phyloP scores from a whole-genome alignment of 2,113 vertebrate species.

The Podocnemis expansa region DNA sequence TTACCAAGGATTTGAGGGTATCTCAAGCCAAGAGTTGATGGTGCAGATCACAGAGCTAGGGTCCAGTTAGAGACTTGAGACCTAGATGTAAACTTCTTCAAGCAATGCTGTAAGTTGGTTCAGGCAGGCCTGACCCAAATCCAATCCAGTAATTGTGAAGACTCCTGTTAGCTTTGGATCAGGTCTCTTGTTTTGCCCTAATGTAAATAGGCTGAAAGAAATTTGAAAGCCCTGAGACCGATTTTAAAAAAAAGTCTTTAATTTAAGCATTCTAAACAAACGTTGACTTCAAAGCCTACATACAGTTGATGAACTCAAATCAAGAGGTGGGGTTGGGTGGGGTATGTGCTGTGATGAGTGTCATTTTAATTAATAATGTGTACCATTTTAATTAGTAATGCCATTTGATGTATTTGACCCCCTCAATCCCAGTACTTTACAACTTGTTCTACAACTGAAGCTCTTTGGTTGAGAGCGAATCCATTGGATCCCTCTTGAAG shows the following conservation, averaged over 20 bases:
- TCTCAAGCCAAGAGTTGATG: background rate
- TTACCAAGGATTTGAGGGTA: background rate
- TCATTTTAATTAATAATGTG: background rate
- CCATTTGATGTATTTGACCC: background rate
- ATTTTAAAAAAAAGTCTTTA: background rate
- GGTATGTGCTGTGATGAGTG: no score
- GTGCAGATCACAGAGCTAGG: background rate
- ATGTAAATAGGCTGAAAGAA: background rate
- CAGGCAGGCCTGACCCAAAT: background rate
- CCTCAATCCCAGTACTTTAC: background rate
- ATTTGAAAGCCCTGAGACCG: background rate
- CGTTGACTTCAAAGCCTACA: background rate
- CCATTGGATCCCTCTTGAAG: background rate
- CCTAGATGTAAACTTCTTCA: background rate
- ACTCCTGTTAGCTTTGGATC: background rate
- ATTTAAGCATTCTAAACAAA: background rate
- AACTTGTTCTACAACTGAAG: background rate
- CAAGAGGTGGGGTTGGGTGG: background rate
- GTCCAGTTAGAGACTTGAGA: background rate
- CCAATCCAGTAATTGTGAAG: background rate
- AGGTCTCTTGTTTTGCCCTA: background rate
- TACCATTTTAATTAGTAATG: background rate
- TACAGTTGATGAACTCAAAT: fast-evolving
- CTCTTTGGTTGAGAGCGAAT: background rate
- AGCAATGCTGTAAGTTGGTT: background rate